Base-by-base conservation (phyloP, 2,113 vertebrate species). In the Oceanodroma tethys region DNA sequence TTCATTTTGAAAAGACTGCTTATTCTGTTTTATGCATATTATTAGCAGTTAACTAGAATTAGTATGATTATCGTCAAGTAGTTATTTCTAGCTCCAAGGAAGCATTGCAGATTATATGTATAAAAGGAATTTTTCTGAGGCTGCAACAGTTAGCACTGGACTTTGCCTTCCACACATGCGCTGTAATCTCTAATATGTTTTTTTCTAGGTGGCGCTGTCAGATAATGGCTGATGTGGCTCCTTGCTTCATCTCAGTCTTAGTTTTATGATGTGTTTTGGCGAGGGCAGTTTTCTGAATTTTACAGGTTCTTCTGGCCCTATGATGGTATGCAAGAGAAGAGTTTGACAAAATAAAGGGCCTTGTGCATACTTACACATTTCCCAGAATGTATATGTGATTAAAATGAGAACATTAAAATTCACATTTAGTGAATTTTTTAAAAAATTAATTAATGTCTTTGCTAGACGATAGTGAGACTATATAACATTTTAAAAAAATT, bases 181-280 rank as follows among this genome's bases (percentile, higher is more conserved):
- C 98, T 99, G 99, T 99, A 99, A 99, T 99, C 99, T 99, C 98
- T 99, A 99, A 99, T 99, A 99, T 99, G 99, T 99, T 99, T 99
- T 99, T 99, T 99, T 98, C 98, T 99, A 99, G 99, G 99, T 99
- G 99, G 98, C 98, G 98, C 98, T 99, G 98, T 99, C 99, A 99
- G 98, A 99, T 99, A 99, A 98, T 99, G 98, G 98, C 98, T 99
- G 98, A 99, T 99, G 99, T 98, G 99, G 98, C 98, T 98, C 98
- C 99, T 98, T 99, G 98, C 98, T 98, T 98, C 99, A 97, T 98
- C 99, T 99, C 99, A 98, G 98, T 98, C 98, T 98, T 99, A 99
- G 98, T 99, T 99, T 99, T 99, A 98, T 99, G 99, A 99, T 99
- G 98, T 99, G 98, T 98, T 98, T 98, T 98, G 98, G 98, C 98